Evolutionary conservation across 2,113 vertebrate genomes (phyloP).

Genomic region (Hippocampus abdominalis): DNA sequence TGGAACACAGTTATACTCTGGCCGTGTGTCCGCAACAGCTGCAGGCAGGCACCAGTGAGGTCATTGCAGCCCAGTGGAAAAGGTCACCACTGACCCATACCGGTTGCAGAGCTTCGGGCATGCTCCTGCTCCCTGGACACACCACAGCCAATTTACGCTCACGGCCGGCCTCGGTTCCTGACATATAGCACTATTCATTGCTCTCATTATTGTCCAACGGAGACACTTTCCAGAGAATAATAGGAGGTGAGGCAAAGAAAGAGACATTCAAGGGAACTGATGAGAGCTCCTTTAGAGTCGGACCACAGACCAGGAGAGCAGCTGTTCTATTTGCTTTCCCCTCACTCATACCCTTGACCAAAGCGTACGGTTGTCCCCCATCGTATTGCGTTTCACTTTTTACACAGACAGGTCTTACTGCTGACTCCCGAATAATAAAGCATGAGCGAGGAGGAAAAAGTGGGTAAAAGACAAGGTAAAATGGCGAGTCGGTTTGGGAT

Average conservation of each 20-base stretch:
- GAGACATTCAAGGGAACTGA: constrained; percentile 18
- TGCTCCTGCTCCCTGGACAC: constrained; percentile 40
- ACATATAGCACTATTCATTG: constrained; percentile 57
- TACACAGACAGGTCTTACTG: too few species aligned
- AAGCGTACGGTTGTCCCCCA: not conserved
- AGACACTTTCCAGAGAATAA: constrained; percentile 47
- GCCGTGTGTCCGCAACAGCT: constrained; percentile 5
- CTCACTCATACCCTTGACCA: not conserved
- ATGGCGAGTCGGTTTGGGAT: too few species aligned
- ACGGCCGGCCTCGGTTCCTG: constrained; percentile 30
- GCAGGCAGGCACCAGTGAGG: not conserved
- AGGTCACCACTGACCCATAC: constrained; percentile 31
- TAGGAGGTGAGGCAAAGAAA: constrained; percentile 25
- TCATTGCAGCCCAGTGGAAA: constrained; percentile 20
- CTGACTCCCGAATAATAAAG: too few species aligned
- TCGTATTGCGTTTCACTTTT: too few species aligned
- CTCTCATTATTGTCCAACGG: constrained; percentile 60
- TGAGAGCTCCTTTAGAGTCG: constrained; percentile 24
- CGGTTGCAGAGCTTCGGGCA: not conserved
- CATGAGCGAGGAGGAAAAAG: too few species aligned
- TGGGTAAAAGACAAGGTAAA: too few species aligned
- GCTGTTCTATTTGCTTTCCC: not conserved
- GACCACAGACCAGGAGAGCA: constrained; percentile 2
- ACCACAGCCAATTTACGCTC: constrained; percentile 56
- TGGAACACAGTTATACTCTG: constrained; percentile 12